These are phyloP conservation scores for Loriculus beryllinus DNA, from an alignment of 2,797 vertebrate genomes.

Conservation along the genomic window DNA sequence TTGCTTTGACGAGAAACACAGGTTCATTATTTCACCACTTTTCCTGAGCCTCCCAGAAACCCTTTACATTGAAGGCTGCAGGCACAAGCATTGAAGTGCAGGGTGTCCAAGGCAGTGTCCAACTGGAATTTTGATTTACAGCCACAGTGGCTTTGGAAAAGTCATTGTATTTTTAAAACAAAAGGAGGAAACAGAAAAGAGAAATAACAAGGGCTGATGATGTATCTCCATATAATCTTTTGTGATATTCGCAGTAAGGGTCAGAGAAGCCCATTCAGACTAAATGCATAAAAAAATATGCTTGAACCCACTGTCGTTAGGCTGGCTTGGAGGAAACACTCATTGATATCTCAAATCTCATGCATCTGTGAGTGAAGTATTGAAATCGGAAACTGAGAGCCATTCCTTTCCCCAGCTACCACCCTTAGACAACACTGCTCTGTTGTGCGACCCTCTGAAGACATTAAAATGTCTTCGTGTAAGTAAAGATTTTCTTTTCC, in stretches of 20 bases:
- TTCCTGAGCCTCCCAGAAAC: neutral
- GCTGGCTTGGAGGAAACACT: neutral
- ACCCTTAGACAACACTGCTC: neutral
- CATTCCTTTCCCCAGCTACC: slow-evolving; percentile 19
- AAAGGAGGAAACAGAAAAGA: neutral
- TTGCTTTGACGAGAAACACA: neutral
- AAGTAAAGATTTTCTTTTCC: slow-evolving; percentile 49
- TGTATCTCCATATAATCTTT: neutral
- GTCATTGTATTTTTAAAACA: neutral
- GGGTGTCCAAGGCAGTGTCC: neutral
- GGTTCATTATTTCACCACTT: neutral
- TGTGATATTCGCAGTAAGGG: neutral
- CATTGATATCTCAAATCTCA: slow-evolving; percentile 1
- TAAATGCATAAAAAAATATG: neutral
- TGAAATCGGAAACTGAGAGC: neutral
- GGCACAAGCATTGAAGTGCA: neutral
- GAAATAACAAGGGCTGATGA: neutral
- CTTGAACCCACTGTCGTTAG: neutral
- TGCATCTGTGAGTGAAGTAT: slow-evolving; percentile 18
- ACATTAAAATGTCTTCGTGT: slow-evolving; percentile 64
- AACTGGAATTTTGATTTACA: neutral
- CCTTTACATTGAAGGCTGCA: neutral
- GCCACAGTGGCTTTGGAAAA: neutral
- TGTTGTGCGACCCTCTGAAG: slow-evolving; percentile 30
- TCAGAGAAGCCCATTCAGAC: neutral